Evolutionary conservation across 2,113 vertebrate species (phyloP).

Genomic region (Chroicocephalus ridibundus): DNA sequence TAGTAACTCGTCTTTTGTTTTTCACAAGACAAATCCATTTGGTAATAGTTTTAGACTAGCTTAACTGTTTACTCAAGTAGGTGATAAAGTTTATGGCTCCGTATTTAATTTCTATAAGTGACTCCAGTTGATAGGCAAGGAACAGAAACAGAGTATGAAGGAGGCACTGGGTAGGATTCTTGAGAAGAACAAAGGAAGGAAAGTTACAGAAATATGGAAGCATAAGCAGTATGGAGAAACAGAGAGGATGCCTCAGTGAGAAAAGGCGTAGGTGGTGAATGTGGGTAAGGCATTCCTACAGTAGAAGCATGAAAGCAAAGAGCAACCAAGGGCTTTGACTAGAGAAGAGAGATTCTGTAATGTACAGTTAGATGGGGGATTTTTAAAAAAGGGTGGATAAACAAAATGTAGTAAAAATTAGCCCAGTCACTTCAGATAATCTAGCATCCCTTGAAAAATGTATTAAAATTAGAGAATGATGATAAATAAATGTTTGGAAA

Average conservation of each 20-base stretch:
- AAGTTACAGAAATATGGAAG: background rate
- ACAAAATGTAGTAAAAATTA: background rate
- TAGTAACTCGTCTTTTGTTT: slow-evolving; percentile 23
- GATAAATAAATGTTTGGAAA: background rate
- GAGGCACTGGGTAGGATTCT: background rate
- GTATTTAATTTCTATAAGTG: background rate
- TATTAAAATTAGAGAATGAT: background rate
- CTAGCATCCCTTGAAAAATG: background rate
- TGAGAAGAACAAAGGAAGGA: background rate
- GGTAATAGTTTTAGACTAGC: background rate
- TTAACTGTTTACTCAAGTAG: background rate
- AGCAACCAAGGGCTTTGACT: background rate
- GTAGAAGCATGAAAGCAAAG: background rate
- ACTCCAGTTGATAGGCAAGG: background rate
- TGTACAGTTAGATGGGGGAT: background rate
- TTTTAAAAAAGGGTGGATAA: background rate
- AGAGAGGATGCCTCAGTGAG: background rate
- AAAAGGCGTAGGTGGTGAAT: background rate
- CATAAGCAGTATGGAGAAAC: background rate
- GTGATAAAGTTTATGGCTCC: background rate
- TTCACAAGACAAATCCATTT: background rate
- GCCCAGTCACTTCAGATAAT: background rate
- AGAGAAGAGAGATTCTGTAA: background rate
- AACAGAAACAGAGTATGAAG: background rate
- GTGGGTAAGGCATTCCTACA: background rate